Evolutionary conservation across 2,888 invertebrate genomes (phyloP), one percentile per base, ranked within the genome.

Genomic region (Prenolepis imparis): DNA sequence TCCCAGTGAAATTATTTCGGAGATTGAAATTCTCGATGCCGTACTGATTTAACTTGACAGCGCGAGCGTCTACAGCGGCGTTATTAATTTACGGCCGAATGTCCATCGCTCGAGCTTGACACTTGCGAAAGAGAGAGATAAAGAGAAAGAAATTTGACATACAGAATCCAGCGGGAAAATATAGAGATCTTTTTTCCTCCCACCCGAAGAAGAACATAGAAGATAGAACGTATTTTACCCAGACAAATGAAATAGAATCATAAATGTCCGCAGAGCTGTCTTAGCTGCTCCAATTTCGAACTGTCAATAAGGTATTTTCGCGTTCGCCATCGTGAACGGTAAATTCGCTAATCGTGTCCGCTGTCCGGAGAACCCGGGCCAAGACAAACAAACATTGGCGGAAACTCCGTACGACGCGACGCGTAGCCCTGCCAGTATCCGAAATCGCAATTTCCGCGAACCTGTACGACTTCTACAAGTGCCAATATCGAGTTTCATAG

Each of bases 401-500:
- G 73, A 82, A 80, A 81, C 57, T 84, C 44, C 63, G 80, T 11
- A 44, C 64, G 39, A 64, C 52, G 9, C 39, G 36, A 57, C 83
- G 64, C 67, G 73, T 70, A 32, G 48, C 52, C 48, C 21, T 39
- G 32, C 21, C 57, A 3, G 59, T 88, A 86, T 85, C 77, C 84
- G 74, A 86, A 89, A 83, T 84, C 77, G 88, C 88, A 86, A 89
- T 89, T 84, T 89, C 82, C 83, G 77, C 36, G 82, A 61, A 52
- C 48, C 84, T 82, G 63, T 36, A 81, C 78, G 74, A 67, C 52
- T 82, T 48, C 81, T 84, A 80, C 86, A 78, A 89, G 83, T 80
- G 75, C 84, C 89, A 87, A 86, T 89, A 86, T 89, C 85, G 85
- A 80, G 82, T 86, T 87, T 84, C 84, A 67, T 52, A 64, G 83